Evolutionary conservation across 2,797 vertebrate species (phyloP).

Genomic region (Micromesistius poutassou): DNA sequence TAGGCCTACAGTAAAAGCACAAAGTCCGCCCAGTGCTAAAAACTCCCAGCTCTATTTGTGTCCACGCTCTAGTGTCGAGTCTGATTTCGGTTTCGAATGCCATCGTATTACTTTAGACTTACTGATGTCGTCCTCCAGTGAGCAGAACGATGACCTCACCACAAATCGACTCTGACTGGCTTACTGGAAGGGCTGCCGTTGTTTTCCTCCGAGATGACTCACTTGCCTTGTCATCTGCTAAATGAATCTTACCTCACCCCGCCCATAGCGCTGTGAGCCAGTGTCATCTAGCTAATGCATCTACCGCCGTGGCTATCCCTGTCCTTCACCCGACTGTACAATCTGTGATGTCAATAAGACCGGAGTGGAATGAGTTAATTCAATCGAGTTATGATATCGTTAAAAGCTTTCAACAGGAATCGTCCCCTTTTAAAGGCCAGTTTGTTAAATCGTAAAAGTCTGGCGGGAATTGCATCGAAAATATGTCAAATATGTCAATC

Average conservation of each 20-base stretch:
- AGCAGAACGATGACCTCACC: constrained; percentile 54
- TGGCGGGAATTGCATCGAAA: neutral
- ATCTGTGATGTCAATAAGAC: neutral
- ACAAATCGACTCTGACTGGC: constrained; percentile 29
- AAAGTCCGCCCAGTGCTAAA: neutral
- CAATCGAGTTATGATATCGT: neutral
- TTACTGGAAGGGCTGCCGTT: constrained; percentile 51
- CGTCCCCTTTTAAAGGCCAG: neutral
- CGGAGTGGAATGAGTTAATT: neutral
- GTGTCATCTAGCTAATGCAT: constrained; percentile 49
- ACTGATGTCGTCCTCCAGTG: neutral
- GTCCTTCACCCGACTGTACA: neutral
- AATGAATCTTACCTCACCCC: constrained; percentile 42
- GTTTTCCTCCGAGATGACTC: constrained; percentile 55
- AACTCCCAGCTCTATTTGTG: neutral
- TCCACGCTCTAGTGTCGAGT: neutral
- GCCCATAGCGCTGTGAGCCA: constrained; percentile 28
- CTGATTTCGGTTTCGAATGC: neutral
- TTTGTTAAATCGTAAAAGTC: neutral
- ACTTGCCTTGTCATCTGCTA: constrained; percentile 52
- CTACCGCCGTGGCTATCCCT: constrained; percentile 5
- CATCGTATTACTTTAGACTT: neutral
- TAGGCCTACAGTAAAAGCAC: neutral
- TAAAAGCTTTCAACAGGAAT: neutral
- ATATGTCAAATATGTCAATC: neutral